Evolutionary conservation across 92 coral and sea anemone genomes (phyloP).

Genomic region (Virgularia gustaviana): DNA sequence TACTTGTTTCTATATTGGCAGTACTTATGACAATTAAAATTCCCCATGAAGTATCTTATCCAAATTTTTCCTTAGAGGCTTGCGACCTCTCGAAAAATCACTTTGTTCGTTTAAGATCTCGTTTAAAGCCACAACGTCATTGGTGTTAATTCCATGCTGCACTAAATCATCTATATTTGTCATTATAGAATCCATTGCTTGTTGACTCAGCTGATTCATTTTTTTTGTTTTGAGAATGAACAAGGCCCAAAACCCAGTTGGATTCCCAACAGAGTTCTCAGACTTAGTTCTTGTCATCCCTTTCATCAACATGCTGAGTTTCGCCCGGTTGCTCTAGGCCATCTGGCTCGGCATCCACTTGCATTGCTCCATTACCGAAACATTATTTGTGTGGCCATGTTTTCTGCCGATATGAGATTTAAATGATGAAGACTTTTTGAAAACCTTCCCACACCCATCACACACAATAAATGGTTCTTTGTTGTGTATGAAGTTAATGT

Average conservation of each 20-base stretch:
- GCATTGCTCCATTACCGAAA: too few relatives aligned
- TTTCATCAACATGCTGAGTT: too few relatives aligned
- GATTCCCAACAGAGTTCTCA: neutral
- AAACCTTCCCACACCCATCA: conserved; percentile 47
- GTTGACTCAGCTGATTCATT: conserved; percentile 40
- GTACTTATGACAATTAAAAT: neutral
- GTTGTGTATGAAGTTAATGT: conserved; percentile 46
- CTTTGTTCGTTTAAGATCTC: conserved; percentile 18
- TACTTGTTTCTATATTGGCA: neutral
- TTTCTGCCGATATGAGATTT: conserved; percentile 62
- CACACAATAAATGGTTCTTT: conserved; percentile 56
- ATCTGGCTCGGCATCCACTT: too few relatives aligned
- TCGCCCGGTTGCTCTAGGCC: too few relatives aligned
- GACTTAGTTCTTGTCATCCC: too few relatives aligned
- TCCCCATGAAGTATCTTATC: conserved; percentile 20
- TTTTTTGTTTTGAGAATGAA: conserved; percentile 51
- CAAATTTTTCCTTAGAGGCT: conserved; percentile 7
- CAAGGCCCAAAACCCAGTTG: conserved; percentile 43
- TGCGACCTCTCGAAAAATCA: conserved; percentile 7
- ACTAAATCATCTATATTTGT: conserved; percentile 42
- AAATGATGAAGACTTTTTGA: conserved; percentile 52
- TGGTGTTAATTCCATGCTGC: conserved; percentile 25
- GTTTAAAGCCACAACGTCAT: conserved; percentile 28
- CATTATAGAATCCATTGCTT: conserved; percentile 34
- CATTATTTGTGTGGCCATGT: too few relatives aligned